Percentiles rank a stretch among this genome's conserved stretches.
phyloP scores from a whole-genome alignment of 2,113 vertebrate genomes.

The Columbina picui region DNA sequence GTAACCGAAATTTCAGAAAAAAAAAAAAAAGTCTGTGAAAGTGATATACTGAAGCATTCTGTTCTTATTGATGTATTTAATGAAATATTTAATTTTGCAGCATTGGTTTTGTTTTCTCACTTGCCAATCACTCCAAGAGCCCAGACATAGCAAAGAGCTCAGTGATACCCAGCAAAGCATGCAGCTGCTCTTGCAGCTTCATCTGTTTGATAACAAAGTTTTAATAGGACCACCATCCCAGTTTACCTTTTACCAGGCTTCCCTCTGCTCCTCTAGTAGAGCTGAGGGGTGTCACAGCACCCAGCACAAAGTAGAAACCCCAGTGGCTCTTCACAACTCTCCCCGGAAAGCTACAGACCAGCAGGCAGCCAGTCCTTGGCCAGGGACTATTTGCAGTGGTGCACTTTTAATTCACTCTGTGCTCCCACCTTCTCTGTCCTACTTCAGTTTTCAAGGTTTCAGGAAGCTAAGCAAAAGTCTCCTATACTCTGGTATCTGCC shows the following conservation, averaged over 20 bases:
- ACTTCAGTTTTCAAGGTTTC: background rate
- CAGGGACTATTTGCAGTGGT: background rate
- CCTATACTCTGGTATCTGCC: background rate
- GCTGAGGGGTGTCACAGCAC: background rate
- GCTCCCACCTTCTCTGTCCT: background rate
- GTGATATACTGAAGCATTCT: background rate
- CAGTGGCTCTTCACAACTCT: accelerated
- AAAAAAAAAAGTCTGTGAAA: background rate
- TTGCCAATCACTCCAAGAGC: background rate
- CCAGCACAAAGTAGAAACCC: no score
- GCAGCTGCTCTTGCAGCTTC: background rate
- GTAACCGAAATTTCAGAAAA: background rate
- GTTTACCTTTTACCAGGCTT: background rate
- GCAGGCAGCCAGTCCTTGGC: background rate
- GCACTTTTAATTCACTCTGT: background rate
- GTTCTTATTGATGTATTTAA: background rate
- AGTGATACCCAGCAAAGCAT: background rate
- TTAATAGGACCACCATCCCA: no score
- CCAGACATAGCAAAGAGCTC: background rate
- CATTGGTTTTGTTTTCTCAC: background rate
- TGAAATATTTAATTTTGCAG: background rate
- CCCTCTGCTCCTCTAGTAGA: background rate
- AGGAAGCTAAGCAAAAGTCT: background rate
- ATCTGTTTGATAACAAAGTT: background rate
- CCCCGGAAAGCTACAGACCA: background rate